Evolutionary conservation across 2,797 vertebrate genomes (phyloP), one percentile per base, ranked within the genome.

Genomic region (Dendrocincla tyrannina): DNA sequence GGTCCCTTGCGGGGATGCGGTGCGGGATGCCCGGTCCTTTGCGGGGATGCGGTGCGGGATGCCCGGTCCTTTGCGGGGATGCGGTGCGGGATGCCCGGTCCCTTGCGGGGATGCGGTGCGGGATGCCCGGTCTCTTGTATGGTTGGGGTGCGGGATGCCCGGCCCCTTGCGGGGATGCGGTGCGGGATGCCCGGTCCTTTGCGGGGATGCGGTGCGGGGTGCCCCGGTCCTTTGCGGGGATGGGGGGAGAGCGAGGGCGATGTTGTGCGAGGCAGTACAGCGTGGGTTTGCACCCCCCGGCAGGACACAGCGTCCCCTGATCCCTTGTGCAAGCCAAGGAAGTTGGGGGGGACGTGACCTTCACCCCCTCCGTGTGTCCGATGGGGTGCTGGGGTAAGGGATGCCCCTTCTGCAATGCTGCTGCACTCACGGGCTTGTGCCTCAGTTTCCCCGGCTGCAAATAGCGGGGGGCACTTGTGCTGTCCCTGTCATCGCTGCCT

Each of bases 391-490:
- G 16, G 39, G n/a, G 56, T 20, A 17, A 25, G 25, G 59, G 86
- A 50, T 17, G 9, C 44, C 66, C 46, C 28, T 10, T 33, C 69
- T 46, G 81, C 13, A 4, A 3, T 1, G 14, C 80, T 80, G 84
- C 75, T 7, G 19, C 30, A 3, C 68, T 73, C 50, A 47, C 2
- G 5, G 24, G 17, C 25, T 70, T 5, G 87, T 93, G 93, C 93
- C 94, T 92, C 91, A 89, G 89, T 95, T 96, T 95, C 87, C 78
- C 77, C 53, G 8, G 14, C 69, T 91, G 55, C 53, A 80, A 33
- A 64, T 20, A 39, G 12, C 0, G n/a, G 8, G 17, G 60, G 20
- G 33, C 15, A 15, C 17, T 58, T 79, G 62, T 60, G 33, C 78
- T 13, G 9, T 33, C 22, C 5, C 0, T n/a, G 27, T 28, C 66